Evolutionary conservation across 2,797 vertebrate genomes (phyloP), one percentile per base, ranked within the genome.

Genomic region (Anguilla megastoma): DNA sequence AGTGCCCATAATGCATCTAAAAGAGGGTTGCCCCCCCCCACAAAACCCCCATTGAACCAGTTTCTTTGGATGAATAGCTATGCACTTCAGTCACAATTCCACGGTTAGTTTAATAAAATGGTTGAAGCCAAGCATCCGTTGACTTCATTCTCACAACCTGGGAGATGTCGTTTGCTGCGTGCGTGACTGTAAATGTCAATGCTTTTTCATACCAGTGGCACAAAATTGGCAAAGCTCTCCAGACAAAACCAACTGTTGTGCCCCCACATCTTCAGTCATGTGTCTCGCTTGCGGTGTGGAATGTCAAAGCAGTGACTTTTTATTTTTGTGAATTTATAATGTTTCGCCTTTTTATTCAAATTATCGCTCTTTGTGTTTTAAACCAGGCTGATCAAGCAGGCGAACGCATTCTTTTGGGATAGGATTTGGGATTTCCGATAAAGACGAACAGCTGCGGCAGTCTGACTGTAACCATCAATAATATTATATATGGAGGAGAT

Each of bases 61-160:
- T 88, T 58, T 87, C 50, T 84, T 41, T 66, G 83, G 85, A 56
- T 86, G 87, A 87, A 86, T 14, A 84, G 66, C 36, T 86, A 41
- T 88, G 86, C 60, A 89, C 89, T 89, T 85, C 85, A 86, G 63
- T 45, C 88, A 86, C 33, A 82, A 63, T 85, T 85, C 56, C 58
- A 85, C 56, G 33, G 52, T 63, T 63, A 85, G 83, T 91, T 89
- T 90, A 90, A 91, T 91, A 91, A 90, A 91, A 90, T 90, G 88
- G 87, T 91, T 86, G 33, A 60, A 90, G 71, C 60, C 74, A 86
- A 79, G 54, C 60, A 83, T 88, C 82, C 85, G 79, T 36, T 60
- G 88, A 84, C 27, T 63, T n/a, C 83, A 56, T 79, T 87, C 30
- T 87, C 66, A 85, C 82, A 71, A 80, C 87, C 85, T 88, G 33